phyloP scores from a whole-genome alignment of 1,140 invertebrate genomes.

The Pseudachorutes palmiensis region DNA sequence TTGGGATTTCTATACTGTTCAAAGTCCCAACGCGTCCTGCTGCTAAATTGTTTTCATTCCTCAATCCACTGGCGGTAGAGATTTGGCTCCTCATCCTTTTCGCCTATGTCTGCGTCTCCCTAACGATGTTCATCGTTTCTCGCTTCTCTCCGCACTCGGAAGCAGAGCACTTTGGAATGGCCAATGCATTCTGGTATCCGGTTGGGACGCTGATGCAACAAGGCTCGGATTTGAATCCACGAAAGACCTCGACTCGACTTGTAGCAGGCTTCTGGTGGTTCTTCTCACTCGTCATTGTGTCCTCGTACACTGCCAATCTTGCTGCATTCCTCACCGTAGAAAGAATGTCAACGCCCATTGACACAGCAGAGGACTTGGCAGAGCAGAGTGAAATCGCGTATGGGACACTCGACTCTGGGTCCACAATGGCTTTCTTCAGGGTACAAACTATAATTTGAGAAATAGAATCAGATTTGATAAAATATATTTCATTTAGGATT shows the following conservation, averaged over 20 bases:
- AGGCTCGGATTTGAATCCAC: slow-evolving; percentile 78
- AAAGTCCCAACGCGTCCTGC: slow-evolving; percentile 63
- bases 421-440: slow-evolving; percentile 73
- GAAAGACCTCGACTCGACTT: slow-evolving; percentile 42
- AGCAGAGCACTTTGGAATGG: slow-evolving; percentile 32
- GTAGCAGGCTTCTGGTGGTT: slow-evolving; percentile 49
- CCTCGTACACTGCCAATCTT: slow-evolving; percentile 71
- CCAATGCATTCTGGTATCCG: slow-evolving; percentile 45
- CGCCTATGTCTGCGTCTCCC: slow-evolving; percentile 66
- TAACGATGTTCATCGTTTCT: slow-evolving; percentile 75
- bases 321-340: slow-evolving; percentile 81
- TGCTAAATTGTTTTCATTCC: slow-evolving; percentile 73
- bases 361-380: slow-evolving; percentile 68
- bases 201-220: slow-evolving; percentile 92
- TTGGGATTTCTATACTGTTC: slow-evolving; percentile 73
- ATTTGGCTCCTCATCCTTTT: slow-evolving; percentile 73
- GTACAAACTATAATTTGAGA: slow-evolving; percentile 43
- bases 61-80: slow-evolving; percentile 74
- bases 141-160: slow-evolving; percentile 65
- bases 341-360: slow-evolving; percentile 75
- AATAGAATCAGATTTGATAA: slow-evolving; percentile 7
- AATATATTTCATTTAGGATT: slow-evolving; percentile 53
- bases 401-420: slow-evolving; percentile 66
- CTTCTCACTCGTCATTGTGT: slow-evolving; percentile 78
- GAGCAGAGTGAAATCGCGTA: slow-evolving; percentile 74